Evolutionary conservation across 1,140 invertebrate genomes (phyloP), one percentile per base, ranked within the genome.

Genomic region (Temnothorax longispinosus): DNA sequence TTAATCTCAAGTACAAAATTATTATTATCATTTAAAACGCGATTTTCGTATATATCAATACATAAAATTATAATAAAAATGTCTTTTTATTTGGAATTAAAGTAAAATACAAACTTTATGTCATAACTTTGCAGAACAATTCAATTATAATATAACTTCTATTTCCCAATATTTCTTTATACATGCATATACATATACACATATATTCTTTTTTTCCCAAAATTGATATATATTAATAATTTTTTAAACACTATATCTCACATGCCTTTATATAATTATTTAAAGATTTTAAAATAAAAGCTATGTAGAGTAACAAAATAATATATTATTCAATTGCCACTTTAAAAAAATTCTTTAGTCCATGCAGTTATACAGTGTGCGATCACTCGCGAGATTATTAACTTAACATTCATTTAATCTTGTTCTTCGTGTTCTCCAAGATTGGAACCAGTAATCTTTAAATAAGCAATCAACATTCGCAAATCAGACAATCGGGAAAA

Each of bases 41-140:
- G 11, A 50, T 52, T 72, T 15, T 52, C 10, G 52, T 32, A 21
- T 32, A 72, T 74, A 72, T 74, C 8, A 21, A 74, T 38, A 74
- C 5, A 27, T 69, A 27, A 71, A 50, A 50, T 11, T 72, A 27
- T 27, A 27, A 27, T 27, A 27, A 27, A 27, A 27, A 27, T 27
- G 27, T 27, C 1, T 27, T 27, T 27, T 27, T 27, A 27, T 27
- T 27, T 27, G 1, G 1, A 27, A 50, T 35, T 52, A 74, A 54
- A 35, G n/a, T 54, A 74, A 74, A 54, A 74, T 54, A 5, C 5
- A 35, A 62, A 62, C 35, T 32, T 27, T 58, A 58, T 27, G 15
- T 58, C 7, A 44, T 8, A 27, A 27, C 27, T 27, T 27, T 27
- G 27, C 27, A 27, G 27, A 27, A 27, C 27, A 27, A 27, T 27